Evolutionary conservation across 23 tunicate species (phyloP), one percentile per base, ranked within the genome.

Genomic region (Corella eumyota): DNA sequence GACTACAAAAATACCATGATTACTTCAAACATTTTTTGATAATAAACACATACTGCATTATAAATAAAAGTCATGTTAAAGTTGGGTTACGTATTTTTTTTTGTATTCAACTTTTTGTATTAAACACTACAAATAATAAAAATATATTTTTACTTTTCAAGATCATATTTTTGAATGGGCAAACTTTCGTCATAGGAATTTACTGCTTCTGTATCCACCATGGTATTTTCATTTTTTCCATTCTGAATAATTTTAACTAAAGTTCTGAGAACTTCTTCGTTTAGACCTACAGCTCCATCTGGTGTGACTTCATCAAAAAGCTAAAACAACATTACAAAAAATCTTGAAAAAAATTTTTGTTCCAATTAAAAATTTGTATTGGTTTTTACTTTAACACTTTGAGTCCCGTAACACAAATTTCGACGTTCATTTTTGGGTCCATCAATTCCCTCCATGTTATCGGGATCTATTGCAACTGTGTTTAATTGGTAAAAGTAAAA

Each of bases 401-500:
- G 64, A 55, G 32, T 74, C 3, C 96, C 96, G 36, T 47, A 88
- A 33, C 96, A 88, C 5, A 88, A 30, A 34, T 88, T 88, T 25
- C 81, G 49, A 32, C 30, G 51, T 7, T 60, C 24, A 68, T 88
- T 61, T n/a, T n/a, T n/a, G n/a, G n/a, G n/a, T n/a, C n/a, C n/a
- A n/a, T n/a, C n/a, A n/a, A n/a, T n/a, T 6, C 50, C 59, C 1
- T 52, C 52, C 23, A 63, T 30, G 50, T 78, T 88, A 25, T 79
- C 81, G 30, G 82, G 75, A 62, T 78, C 88, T 3, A 88, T 67
- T 3, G 88, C 76, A 31, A 88, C 32, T 20, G 96, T 88, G 68
- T 88, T 88, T 62, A 88, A 77, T 78, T 88, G 96, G 67, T 88
- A 88, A 25, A 81, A 78, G 53, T 72, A 88, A 66, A 88, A 88